A percentile compares a stretch with the other conserved stretches of the same genome.
Evolutionary conservation across 2,888 invertebrate species (phyloP).

Genomic region (Thyatira batis): DNA sequence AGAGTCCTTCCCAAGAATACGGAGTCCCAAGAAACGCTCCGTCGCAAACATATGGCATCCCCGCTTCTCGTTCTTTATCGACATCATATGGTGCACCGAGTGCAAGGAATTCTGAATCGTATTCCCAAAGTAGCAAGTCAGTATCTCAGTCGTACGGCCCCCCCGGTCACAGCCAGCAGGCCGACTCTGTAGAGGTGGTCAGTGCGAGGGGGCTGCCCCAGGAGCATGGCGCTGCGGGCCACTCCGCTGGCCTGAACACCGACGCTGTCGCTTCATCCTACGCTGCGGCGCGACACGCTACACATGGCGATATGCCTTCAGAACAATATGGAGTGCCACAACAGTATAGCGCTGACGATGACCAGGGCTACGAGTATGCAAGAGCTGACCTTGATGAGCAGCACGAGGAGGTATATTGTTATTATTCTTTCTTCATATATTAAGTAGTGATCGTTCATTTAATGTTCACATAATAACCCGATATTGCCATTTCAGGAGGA

Average conservation of each 20-base stretch:
- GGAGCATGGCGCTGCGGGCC: constrained; percentile 67
- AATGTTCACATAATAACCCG: too few species aligned
- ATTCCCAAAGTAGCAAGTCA: constrained; percentile 38
- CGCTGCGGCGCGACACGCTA: constrained; percentile 45
- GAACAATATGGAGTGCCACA: constrained; percentile 66
- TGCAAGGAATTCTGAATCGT: constrained; percentile 38
- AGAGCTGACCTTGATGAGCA: constrained; percentile 53
- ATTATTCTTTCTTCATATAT: not conserved
- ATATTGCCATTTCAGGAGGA: constrained; percentile 73
- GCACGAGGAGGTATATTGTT: constrained; percentile 47
- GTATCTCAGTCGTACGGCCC: constrained; percentile 48
- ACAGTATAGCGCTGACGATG: constrained; percentile 60
- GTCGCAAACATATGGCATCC: constrained; percentile 37
- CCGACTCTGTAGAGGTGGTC: constrained; percentile 66
- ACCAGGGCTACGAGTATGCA: constrained; percentile 52
- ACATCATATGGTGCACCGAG: constrained; percentile 41
- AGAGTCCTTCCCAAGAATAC: constrained; percentile 31
- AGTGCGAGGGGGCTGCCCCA: constrained; percentile 50
- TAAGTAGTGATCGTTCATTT: too few species aligned
- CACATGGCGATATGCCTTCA: constrained; percentile 51
- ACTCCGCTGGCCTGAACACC: constrained; percentile 49
- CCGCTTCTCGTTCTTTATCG: constrained; percentile 35
- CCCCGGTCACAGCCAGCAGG: constrained; percentile 41
- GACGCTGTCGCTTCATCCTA: constrained; percentile 56
- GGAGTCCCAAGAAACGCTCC: constrained; percentile 42